Percentiles rank a stretch among this genome's conserved stretches.
These are phyloP conservation scores for Coryphaenoides rupestris DNA, from an alignment of 2,113 vertebrate species.

Conservation along the genomic window DNA sequence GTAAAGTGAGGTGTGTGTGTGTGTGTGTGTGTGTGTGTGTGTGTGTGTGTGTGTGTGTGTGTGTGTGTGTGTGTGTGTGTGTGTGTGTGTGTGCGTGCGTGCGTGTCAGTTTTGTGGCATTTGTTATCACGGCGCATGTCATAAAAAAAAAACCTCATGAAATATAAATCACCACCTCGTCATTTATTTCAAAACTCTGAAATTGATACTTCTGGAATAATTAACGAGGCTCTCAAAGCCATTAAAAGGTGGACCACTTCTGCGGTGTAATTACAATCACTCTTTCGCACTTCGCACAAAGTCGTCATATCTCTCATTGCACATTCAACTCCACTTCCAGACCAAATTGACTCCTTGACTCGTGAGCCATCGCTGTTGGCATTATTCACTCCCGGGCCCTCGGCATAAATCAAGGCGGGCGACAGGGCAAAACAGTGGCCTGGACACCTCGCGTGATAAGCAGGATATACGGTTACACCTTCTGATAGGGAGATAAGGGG, in stretches of 20 bases:
- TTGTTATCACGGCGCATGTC: slow-evolving; percentile 48
- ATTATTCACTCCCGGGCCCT: not conserved
- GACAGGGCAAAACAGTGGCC: slow-evolving; percentile 61
- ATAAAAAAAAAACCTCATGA: slow-evolving; percentile 61
- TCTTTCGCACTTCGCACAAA: slow-evolving; percentile 55
- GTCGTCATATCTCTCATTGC: slow-evolving; percentile 46
- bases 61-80: slow-evolving; percentile 41
- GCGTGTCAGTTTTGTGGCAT: slow-evolving; percentile 36
- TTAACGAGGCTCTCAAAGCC: slow-evolving; percentile 64
- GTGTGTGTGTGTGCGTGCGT: slow-evolving; percentile 21
- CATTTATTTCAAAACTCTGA: slow-evolving; percentile 58
- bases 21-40: not conserved
- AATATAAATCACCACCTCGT: slow-evolving; percentile 62
- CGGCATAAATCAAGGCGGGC: slow-evolving; percentile 52
- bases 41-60: not conserved
- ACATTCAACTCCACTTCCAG: not conserved
- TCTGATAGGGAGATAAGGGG: slow-evolving; percentile 76
- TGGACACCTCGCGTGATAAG: slow-evolving; percentile 61
- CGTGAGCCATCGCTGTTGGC: not conserved
- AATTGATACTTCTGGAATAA: slow-evolving; percentile 55
- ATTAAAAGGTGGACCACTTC: slow-evolving; percentile 62
- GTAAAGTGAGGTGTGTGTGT: no score
- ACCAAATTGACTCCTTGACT: not conserved
- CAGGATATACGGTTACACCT: slow-evolving; percentile 64
- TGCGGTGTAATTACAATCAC: slow-evolving; percentile 60